Evolutionary conservation across 2,797 vertebrate species (phyloP).

Genomic region (Micromesistius poutassou): DNA sequence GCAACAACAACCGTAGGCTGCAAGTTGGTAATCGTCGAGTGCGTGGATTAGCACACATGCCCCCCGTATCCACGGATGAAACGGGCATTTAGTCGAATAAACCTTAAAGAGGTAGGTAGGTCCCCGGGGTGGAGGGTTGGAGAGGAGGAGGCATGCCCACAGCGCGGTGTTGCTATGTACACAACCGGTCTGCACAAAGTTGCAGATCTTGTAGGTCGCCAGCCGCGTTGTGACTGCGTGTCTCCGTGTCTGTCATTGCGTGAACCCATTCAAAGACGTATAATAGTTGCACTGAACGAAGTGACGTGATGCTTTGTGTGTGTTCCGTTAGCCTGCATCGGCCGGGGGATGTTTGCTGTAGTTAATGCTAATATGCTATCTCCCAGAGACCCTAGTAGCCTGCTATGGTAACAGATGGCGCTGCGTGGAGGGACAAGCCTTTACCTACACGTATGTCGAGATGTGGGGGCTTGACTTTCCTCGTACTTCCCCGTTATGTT

Average conservation of each 20-base stretch:
- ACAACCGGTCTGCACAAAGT: no score
- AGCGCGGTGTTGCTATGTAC: neutral
- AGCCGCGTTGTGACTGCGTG: neutral
- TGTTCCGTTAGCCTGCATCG: no score
- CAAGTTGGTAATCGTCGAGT: neutral
- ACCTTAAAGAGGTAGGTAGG: neutral
- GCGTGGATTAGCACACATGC: conserved; percentile 4
- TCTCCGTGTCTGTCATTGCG: neutral
- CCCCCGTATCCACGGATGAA: neutral
- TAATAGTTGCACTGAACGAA: neutral
- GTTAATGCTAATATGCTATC: neutral
- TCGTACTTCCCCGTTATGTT: neutral
- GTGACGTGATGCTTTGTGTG: neutral
- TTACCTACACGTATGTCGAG: neutral
- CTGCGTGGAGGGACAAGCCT: neutral
- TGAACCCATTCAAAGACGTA: neutral
- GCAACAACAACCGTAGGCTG: conserved; percentile 8
- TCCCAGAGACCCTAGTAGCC: neutral
- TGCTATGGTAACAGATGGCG: neutral
- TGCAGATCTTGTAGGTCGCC: neutral
- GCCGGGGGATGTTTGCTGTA: neutral
- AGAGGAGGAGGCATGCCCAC: neutral
- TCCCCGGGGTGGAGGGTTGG: neutral
- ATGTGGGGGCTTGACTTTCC: neutral
- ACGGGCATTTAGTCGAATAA: neutral